Base-by-base conservation (phyloP, 1,140 invertebrate genomes). In the Mesaphorura yosii region DNA sequence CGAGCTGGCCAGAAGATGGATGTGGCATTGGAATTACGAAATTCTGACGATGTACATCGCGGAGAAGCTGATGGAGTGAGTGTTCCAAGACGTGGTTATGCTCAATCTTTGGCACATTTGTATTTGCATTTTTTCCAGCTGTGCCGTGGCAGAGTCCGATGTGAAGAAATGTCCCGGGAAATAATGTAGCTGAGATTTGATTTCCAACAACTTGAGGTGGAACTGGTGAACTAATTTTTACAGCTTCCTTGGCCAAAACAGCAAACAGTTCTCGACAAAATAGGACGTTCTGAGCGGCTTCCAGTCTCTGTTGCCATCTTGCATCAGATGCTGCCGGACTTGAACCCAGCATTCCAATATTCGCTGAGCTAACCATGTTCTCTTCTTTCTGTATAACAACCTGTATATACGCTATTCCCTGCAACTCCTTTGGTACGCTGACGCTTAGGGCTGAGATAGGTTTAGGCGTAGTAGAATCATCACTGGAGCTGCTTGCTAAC, bases 211-310 rank as follows among this genome's bases (percentile, higher is more conserved):
- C 92, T 66, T 95, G 91, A 7, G 92, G 92, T 66, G 96, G 92
- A 1, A 85, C 82, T 4, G 56, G 15, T 2, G 87, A 83, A 65
- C 91, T 85, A 1, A 93, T 68, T 63, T 94, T 86, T 3, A 96
- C 90, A 1, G 93, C 92, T 70, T 97, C 92, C 55, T 88, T 82
- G 0, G 92, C 91, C 28, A 98, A 72, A 66, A 95, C 86, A 55
- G 87, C 86, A 67, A 98, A 96, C 2, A 97, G 69, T 71, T 98
- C 93, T 73, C 96, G 96, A 69, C 92, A 97, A 71, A 95, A 98
- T 3, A 96, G 70, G 27, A 96, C 91, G 72, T 96, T 97, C 66
- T 98, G 93, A 0, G 92, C 92, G 1, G 86, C 86, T 70, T 97
- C 92, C 6, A 98, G 70, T 66, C 90, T 90, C 63, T 89, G 85